Evolutionary conservation across 2,888 invertebrate species (phyloP), one percentile per base, ranked within the genome.

Genomic region (Diloba caeruleocephala): DNA sequence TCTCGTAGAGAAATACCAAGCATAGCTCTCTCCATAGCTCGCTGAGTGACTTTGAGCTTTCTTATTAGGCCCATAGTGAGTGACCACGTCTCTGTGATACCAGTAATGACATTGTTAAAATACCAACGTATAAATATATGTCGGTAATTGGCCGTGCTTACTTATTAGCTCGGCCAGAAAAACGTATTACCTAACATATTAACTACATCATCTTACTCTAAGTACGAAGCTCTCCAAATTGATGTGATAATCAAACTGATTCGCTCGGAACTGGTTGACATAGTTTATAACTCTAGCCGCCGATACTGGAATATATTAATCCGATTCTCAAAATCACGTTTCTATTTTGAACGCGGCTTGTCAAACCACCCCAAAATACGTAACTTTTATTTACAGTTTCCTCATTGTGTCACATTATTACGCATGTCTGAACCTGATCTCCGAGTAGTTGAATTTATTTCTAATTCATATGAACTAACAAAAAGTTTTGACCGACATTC

Each of bases 401-500:
- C 28, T 15, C 15, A 25, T 39, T 44, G 26, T 45, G 39, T 43
- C 48, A 45, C 23, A 39, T 64, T 58, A 68, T 64, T 60, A 68
- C 33, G 31, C 57, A 25, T 38, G 31, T 28, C 51, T 53, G 52
- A 43, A 38, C 34, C 36, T 51, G 34, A 21, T 19, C 38, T 17
- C 8, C 25, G 23, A 33, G 43, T 31, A 45, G 26, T 38, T 50
- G 43, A 60, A 55, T 62, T 54, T 57, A 55, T 69, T 61, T 45
- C 49, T 33, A 50, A 64, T 64, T 67, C 52, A 48, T 56, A 41
- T 26, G 41, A 38, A 54, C 49, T 17, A 39, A 33, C 52, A 25
- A 50, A 72, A 74, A 67, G 55, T 67, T 71, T 29, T 45, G 57
- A 28, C 26, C 12, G 28, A 58, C 60, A 64, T 55, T 46, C 58